Evolutionary conservation across 2,888 invertebrate genomes (phyloP), one percentile per base, ranked within the genome.

Genomic region (Omphaloscelis lunosa): DNA sequence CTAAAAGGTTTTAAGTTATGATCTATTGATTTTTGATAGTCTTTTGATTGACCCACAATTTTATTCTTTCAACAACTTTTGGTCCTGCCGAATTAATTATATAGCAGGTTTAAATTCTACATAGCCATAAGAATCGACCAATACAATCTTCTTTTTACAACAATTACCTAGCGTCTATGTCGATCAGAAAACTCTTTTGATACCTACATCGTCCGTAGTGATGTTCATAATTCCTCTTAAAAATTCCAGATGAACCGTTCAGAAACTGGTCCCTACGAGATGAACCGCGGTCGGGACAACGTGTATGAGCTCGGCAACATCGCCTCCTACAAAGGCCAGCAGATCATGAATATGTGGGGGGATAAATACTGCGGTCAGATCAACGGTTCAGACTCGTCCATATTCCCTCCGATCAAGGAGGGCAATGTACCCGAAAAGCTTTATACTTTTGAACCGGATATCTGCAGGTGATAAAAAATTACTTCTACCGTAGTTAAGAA

Each of bases 301-400:
- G 87, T 97, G 0, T 91, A 91, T 1, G 94, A 95, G 0, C 83
- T 97, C 3, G 97, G 97, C 0, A 93, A 96, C 79, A 95, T 97
- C 5, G 92, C 96, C 0, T 91, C 95, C 0, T 97, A 95, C 89
- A 93, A 96, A 75, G 95, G 93, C 0, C 90, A 94, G 77, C 87
- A 84, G 0, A 59, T 76, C 0, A 93, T 97, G 92, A 84, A 89
- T 0, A 91, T 93, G 87, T 96, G 95, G 95, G 92, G 90, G 0
- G 94, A 96, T 73, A 86, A 92, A 0, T 94, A 95, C 83, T 97
- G 97, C 87, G 97, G 97, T 9, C 92, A 90, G 88, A 93, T 97
- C 63, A 96, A 95, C 77, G 97, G 97, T 0, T 96, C 97, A 0
- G 97, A 97, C 88, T 92, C 97, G 0, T 92, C 97, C 0, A 95